Evolutionary conservation across 2,888 invertebrate species (phyloP), one percentile per base, ranked within the genome.

Genomic region (Rhynchonema sp.): DNA sequence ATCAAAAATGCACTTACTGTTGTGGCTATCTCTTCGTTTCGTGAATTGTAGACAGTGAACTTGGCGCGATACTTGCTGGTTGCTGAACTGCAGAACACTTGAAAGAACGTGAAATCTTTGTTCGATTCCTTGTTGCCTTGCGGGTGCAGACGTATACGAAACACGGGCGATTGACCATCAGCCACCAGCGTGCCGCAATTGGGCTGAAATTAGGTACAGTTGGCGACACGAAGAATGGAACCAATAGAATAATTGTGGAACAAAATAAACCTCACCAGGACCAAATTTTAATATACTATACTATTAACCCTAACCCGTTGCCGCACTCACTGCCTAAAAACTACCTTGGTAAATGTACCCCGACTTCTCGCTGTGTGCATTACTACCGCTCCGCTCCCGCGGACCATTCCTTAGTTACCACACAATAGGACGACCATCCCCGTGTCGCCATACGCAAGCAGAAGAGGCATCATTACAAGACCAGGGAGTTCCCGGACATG

Each of bases 61-160:
- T 67, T 67, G 53, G 66, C 67, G 57, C 68, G 68, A 53, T 68
- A 68, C 49, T 67, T 69, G 56, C 62, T 63, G 2, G 64, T 60
- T 20, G 64, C 57, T 1, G 62, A 57, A 49, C 62, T 65, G 57
- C 65, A 63, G 62, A 68, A 68, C 38, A 69, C 70, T 65, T 71
- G 71, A 63, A 72, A 72, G 59, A 72, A 72, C 22, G 70, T 69
- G 62, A 72, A 72, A 61, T 72, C 72, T 62, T 70, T 70, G 61
- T 72, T 72, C 20, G 70, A 70, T 54, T 72, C 71, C 59, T 72
- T 72, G 62, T 72, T 72, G 2, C 72, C 72, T 60, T 72, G 72
- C 2, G 72, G 72, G 64, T 72, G 72, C 6, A 72, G 63, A 13
- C 72, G 65, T 23, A 72, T 69, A 25, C 70, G 64, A 63, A 72